These are phyloP conservation scores for Rutilus rutilus DNA, from an alignment of 2,113 vertebrate species.

Conservation along the genomic window DNA sequence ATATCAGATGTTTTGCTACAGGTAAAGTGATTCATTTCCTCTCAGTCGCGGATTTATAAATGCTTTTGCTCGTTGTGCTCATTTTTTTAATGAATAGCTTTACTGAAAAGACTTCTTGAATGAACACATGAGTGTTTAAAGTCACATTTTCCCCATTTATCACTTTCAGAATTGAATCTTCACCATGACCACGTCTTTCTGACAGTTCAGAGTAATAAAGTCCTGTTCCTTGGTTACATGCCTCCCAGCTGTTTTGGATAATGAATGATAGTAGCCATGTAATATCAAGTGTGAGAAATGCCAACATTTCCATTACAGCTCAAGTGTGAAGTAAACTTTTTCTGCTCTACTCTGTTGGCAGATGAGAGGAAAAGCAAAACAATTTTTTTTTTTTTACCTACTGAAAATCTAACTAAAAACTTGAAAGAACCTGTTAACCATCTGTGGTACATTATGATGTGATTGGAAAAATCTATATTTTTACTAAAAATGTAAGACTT, in stretches of 20 bases:
- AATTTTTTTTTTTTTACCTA: too few species aligned
- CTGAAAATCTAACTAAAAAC: background rate
- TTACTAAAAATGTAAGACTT: background rate
- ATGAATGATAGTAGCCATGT: constrained; percentile 61
- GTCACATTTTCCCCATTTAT: constrained; percentile 37
- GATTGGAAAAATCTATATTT: background rate
- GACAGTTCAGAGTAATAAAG: constrained; percentile 63
- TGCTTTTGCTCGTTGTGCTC: background rate
- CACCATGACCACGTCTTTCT: constrained; percentile 49
- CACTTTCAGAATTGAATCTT: constrained; percentile 64
- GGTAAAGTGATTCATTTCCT: constrained; percentile 4
- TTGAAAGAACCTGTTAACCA: background rate
- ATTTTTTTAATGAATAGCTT: background rate
- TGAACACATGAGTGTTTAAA: constrained; percentile 11
- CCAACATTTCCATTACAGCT: constrained; percentile 59
- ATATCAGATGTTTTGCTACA: constrained; percentile 20
- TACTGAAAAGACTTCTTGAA: background rate
- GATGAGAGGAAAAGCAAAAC: background rate
- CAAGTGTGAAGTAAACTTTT: constrained; percentile 36
- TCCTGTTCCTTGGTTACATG: constrained; percentile 57
- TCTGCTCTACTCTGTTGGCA: constrained; percentile 9
- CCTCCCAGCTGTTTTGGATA: constrained; percentile 65
- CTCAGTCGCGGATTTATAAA: background rate
- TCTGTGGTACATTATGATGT: background rate
- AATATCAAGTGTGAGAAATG: constrained; percentile 56